phyloP scores from a whole-genome alignment of 37 sponge, comb jelly and placozoan species.

The Agelas oroides region DNA sequence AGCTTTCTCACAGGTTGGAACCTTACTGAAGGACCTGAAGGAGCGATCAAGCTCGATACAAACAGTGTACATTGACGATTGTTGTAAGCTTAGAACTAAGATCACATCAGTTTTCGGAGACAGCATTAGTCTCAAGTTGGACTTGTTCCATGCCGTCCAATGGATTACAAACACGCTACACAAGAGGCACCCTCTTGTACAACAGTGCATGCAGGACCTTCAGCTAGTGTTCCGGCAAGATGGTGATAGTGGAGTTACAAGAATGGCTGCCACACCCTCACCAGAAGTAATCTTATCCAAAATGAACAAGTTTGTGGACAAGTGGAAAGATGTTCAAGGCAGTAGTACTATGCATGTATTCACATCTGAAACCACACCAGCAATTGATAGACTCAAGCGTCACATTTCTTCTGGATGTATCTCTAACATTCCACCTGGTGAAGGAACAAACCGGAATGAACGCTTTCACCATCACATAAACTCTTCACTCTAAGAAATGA shows the following conservation, averaged over 20 bases:
- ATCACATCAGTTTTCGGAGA: constrained; percentile 31
- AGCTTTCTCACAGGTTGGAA: constrained; percentile 21
- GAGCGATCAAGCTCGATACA: background rate
- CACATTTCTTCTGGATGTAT: constrained; percentile 41
- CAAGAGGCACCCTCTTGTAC: constrained; percentile 8
- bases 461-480: too few relatives aligned
- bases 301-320: constrained; percentile 20
- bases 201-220: constrained; percentile 22
- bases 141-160: constrained; percentile 66
- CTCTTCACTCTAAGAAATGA: too few relatives aligned
- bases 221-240: constrained; percentile 27
- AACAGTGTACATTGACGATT: constrained; percentile 43
- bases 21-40: background rate
- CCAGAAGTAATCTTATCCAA: constrained; percentile 13
- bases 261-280: constrained; percentile 22
- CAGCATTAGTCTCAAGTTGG: constrained; percentile 22
- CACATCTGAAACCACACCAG: constrained; percentile 8
- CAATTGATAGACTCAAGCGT: constrained; percentile 21
- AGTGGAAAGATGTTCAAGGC: constrained; percentile 13
- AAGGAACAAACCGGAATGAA: too few relatives aligned
- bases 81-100: constrained; percentile 34
- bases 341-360: background rate
- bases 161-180: constrained; percentile 7
- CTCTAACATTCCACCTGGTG: constrained; percentile 10
- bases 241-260: constrained; percentile 19